A percentile compares a stretch with the other conserved stretches of the same genome.
Evolutionary conservation across 2,888 invertebrate species (phyloP).

Genomic region (Xestia xanthographa): DNA sequence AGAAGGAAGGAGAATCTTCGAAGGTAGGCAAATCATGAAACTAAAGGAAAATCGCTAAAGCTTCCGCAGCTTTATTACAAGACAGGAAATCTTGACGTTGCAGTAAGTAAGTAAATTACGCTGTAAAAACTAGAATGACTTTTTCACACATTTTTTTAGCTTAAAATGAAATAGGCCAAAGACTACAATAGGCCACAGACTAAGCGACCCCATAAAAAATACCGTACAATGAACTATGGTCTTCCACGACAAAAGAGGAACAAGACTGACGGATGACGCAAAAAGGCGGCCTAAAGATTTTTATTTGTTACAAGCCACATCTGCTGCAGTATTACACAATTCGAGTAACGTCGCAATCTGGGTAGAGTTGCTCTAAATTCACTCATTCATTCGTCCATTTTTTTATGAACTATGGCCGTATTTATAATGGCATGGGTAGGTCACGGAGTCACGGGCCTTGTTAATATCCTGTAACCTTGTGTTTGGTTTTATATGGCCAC

Average conservation of each 20-base stretch:
- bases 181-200: slow-evolving; percentile 4
- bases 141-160: background rate
- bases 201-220: slow-evolving; percentile 26
- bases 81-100: background rate
- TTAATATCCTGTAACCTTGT: slow-evolving; percentile 70
- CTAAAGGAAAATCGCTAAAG: background rate
- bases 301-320: slow-evolving; percentile 68
- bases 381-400: slow-evolving; percentile 42
- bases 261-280: slow-evolving; percentile 43
- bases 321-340: slow-evolving; percentile 72
- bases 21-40: background rate
- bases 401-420: slow-evolving; percentile 30
- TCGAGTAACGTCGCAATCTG: slow-evolving; percentile 59
- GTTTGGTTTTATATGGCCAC: slow-evolving; percentile 43
- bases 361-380: slow-evolving; percentile 68
- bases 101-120: background rate
- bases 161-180: too few species aligned
- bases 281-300: slow-evolving; percentile 51
- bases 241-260: slow-evolving; percentile 46
- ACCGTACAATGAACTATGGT: slow-evolving; percentile 27
- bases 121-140: background rate
- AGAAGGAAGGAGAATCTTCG: background rate
- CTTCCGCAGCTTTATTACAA: background rate
- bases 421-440: slow-evolving; percentile 48
- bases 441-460: slow-evolving; percentile 64